Percentiles rank a stretch among this genome's conserved stretches.
Conservation (phyloP, 2,888 invertebrate genomes). For the Drosophila conformis region DNA sequence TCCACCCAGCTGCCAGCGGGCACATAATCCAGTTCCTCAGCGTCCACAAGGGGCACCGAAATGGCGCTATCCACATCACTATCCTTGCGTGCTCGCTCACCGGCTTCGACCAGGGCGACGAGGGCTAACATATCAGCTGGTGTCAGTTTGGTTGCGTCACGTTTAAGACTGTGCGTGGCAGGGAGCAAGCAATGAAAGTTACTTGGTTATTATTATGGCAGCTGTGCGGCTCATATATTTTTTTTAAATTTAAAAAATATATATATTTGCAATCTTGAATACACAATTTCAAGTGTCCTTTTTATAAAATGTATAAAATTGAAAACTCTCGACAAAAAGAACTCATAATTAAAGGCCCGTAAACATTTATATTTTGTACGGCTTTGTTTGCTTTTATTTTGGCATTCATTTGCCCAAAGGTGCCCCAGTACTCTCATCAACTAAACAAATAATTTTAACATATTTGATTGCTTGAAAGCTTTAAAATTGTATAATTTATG, state of each 20-base stretch:
- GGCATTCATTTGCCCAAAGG: neutral
- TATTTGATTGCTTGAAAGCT: neutral
- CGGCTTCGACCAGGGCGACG: constrained; percentile 84
- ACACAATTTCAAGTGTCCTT: neutral
- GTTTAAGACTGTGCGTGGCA: constrained; percentile 76
- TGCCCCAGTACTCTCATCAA: neutral
- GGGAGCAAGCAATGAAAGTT: neutral
- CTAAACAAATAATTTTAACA: neutral
- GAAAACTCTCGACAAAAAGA: neutral
- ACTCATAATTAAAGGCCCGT: neutral
- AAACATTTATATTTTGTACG: neutral
- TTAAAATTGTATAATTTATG: neutral
- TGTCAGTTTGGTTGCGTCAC: constrained; percentile 84
- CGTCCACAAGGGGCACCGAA: constrained; percentile 62
- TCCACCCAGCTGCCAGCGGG: constrained; percentile 81
- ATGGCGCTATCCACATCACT: constrained; percentile 69
- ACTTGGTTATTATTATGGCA: neutral
- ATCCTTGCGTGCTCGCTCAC: constrained; percentile 83
- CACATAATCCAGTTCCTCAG: constrained; percentile 69
- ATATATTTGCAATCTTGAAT: neutral
- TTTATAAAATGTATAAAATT: neutral
- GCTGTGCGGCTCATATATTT: neutral
- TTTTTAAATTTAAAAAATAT: neutral
- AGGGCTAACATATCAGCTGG: constrained; percentile 85
- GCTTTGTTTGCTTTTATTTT: neutral